phyloP scores from a whole-genome alignment of 2,113 vertebrate species.

The Dryoscopus gambensis region DNA sequence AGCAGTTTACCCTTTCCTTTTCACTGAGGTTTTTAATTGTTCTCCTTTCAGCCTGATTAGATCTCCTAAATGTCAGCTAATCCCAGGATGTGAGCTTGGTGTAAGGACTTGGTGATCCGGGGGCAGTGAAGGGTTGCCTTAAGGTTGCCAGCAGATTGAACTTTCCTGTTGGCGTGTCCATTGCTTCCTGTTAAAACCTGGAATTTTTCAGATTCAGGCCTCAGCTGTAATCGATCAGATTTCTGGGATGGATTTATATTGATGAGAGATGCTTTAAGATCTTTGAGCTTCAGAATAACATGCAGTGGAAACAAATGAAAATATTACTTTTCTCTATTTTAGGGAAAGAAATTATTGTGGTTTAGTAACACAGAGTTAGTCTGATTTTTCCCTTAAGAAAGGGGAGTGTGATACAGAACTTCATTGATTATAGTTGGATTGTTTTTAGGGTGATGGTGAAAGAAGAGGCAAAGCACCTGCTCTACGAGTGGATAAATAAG shows the following conservation, averaged over 20 bases:
- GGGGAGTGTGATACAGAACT: background rate
- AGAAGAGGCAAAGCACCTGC: background rate
- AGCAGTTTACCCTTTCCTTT: background rate
- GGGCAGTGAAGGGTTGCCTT: background rate
- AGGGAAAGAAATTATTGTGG: background rate
- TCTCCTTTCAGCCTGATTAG: background rate
- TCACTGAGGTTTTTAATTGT: background rate
- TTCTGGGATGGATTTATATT: background rate
- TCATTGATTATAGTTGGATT: background rate
- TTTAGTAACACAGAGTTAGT: background rate
- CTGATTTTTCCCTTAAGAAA: background rate
- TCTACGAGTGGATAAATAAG: background rate
- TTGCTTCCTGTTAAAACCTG: background rate
- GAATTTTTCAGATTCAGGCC: background rate
- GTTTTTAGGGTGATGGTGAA: background rate
- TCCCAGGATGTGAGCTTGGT: background rate
- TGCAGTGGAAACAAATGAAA: background rate
- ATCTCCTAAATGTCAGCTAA: background rate
- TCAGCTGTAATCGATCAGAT: background rate
- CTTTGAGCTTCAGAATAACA: background rate
- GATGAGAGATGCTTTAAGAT: background rate
- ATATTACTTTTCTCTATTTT: accelerated
- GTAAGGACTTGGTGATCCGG: background rate
- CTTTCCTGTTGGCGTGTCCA: background rate
- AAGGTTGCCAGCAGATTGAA: background rate